Evolutionary conservation across 2,888 invertebrate genomes (phyloP).

Genomic region (Apodemia mormo): DNA sequence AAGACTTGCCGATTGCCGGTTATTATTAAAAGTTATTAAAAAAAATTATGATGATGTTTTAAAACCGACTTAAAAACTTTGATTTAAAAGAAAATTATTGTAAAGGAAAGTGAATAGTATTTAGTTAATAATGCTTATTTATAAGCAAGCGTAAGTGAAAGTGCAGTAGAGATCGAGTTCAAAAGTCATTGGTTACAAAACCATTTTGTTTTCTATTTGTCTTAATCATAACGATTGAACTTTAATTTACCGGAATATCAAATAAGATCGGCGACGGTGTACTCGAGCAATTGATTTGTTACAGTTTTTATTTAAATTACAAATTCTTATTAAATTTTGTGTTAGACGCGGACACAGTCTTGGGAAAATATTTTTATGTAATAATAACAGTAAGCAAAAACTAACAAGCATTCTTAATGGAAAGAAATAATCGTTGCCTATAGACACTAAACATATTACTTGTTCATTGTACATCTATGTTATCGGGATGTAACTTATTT

Average conservation of each 20-base stretch:
- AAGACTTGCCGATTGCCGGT: too few species aligned
- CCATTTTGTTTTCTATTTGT: slow-evolving; percentile 50
- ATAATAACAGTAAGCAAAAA: too few species aligned
- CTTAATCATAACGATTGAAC: not conserved
- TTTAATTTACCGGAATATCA: slow-evolving; percentile 1
- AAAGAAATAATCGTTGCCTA: too few species aligned
- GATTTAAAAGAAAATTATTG: not conserved
- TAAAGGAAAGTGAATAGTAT: not conserved
- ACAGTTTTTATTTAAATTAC: slow-evolving; percentile 1
- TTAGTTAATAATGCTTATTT: not conserved
- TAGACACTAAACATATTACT: too few species aligned
- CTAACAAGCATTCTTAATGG: too few species aligned
- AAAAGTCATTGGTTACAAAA: slow-evolving; percentile 58
- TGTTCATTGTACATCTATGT: too few species aligned
- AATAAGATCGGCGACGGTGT: not conserved
- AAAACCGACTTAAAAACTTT: too few species aligned
- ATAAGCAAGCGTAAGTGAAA: slow-evolving; percentile 54
- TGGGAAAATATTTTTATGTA: too few species aligned
- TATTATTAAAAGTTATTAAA: too few species aligned
- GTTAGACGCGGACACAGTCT: not conserved
- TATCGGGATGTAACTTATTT: too few species aligned
- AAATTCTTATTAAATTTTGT: slow-evolving; percentile 1
- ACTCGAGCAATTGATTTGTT: not conserved
- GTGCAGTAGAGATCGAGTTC: slow-evolving; percentile 58
- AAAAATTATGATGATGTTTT: too few species aligned